A percentile compares a stretch with the other conserved stretches of the same genome.
phyloP scores from a whole-genome alignment of 2,888 invertebrate genomes.

The Drosophila paucipuncta region DNA sequence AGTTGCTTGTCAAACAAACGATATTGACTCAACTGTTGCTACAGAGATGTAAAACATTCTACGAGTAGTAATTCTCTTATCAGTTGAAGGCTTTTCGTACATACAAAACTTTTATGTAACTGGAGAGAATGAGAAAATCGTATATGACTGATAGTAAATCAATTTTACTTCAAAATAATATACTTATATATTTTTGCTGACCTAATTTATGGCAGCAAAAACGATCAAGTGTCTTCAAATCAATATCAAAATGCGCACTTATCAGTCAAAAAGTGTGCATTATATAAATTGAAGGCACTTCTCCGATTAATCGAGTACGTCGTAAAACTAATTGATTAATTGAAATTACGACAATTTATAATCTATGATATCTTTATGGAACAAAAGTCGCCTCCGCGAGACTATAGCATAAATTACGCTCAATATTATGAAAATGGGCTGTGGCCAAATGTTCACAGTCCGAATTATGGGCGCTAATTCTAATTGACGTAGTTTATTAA shows the following conservation, averaged over 20 bases:
- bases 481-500: slow-evolving; percentile 70
- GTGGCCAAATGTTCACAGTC: slow-evolving; percentile 1
- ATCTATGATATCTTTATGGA: slow-evolving; percentile 32
- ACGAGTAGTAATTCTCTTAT: neutral
- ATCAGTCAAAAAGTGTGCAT: slow-evolving; percentile 6
- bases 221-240: neutral
- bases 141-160: neutral
- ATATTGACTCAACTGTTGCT: neutral
- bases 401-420: neutral
- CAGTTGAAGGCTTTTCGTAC: neutral
- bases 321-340: slow-evolving; percentile 49
- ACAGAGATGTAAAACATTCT: slow-evolving; percentile 12
- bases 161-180: neutral
- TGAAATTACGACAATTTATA: slow-evolving; percentile 20
- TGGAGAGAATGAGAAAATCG: neutral
- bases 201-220: neutral
- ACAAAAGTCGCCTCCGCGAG: neutral
- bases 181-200: neutral
- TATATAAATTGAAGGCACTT: slow-evolving; percentile 1
- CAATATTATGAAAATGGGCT: neutral
- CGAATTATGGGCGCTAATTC: slow-evolving; percentile 26
- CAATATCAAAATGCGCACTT: neutral
- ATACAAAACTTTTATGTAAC: neutral
- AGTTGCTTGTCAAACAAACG: slow-evolving; percentile 2
- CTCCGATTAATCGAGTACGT: slow-evolving; percentile 16